Percentiles rank a stretch among this genome's conserved stretches.
Evolutionary conservation across 2,113 vertebrate genomes (phyloP).

Genomic region (Semnornis frantzii): DNA sequence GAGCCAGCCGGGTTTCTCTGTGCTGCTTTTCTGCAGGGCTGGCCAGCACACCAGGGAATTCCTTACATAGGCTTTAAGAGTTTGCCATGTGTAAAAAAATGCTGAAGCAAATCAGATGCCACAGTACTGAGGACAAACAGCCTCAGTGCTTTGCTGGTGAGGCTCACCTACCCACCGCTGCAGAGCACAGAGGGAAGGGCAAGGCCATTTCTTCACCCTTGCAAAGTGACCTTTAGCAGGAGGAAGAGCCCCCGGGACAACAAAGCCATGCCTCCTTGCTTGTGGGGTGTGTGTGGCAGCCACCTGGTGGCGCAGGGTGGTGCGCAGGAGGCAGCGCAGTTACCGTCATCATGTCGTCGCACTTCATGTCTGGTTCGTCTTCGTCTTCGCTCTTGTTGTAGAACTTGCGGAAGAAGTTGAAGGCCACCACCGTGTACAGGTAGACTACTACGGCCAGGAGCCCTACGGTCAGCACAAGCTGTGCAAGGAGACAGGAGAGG

Average conservation of each 20-base stretch:
- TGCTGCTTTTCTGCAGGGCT: background rate
- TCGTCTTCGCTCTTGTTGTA: conserved; percentile 98
- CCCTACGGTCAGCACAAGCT: conserved; percentile 95
- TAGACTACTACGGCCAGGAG: conserved; percentile 96
- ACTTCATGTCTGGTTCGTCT: conserved; percentile 97
- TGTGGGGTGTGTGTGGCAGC: background rate
- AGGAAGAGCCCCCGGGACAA: background rate
- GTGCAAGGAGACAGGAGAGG: background rate
- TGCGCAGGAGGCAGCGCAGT: background rate
- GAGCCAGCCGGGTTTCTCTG: background rate
- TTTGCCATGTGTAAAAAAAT: background rate
- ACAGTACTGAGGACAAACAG: background rate
- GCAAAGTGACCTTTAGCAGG: background rate
- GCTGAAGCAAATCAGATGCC: background rate
- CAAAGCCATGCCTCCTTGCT: background rate
- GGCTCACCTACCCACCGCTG: background rate
- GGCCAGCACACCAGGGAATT: background rate
- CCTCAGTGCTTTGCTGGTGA: background rate
- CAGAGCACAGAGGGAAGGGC: too few species aligned
- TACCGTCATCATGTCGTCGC: conserved; percentile 99
- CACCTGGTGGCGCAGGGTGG: background rate
- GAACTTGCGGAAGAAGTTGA: conserved; percentile 99
- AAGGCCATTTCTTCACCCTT: background rate
- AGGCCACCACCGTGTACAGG: conserved; percentile 97
- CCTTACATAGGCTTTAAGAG: background rate